Evolutionary conservation across 2,797 vertebrate species (phyloP).

Genomic region (Antrozous pallidus): DNA sequence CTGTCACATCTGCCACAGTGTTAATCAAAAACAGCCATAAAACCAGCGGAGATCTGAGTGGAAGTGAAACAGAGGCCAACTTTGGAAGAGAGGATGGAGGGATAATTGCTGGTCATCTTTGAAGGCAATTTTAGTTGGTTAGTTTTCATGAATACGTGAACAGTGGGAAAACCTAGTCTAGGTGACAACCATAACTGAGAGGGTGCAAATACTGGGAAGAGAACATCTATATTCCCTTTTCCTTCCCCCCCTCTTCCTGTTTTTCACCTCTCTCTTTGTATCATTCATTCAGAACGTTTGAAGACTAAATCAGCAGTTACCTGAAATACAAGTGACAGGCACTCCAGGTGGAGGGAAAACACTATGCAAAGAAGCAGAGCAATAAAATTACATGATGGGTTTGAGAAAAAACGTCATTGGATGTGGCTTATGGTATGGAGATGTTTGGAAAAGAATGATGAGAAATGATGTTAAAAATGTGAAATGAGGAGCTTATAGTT

Average conservation of each 20-base stretch:
- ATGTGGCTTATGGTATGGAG: no score
- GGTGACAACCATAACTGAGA: not conserved
- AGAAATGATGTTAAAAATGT: not conserved
- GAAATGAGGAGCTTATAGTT: not conserved
- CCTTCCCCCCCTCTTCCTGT: not conserved
- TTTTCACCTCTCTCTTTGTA: not conserved
- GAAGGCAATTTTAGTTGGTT: not conserved
- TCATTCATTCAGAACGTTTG: constrained; percentile 20
- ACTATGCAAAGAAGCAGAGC: not conserved
- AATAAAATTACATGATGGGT: not conserved
- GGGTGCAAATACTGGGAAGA: not conserved
- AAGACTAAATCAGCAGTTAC: not conserved
- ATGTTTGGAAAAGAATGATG: not conserved
- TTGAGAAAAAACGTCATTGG: not conserved
- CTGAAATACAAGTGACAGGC: not conserved
- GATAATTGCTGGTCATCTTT: not conserved
- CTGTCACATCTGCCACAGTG: not conserved
- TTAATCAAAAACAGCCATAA: not conserved
- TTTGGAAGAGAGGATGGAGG: not conserved
- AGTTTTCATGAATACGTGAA: not conserved
- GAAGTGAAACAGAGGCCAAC: not conserved
- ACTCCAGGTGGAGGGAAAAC: not conserved
- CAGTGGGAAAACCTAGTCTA: not conserved
- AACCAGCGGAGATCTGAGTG: not conserved
- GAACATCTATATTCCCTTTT: not conserved